Evolutionary conservation across 2,888 invertebrate species (phyloP), one percentile per base, ranked within the genome.

Genomic region (Deroplatys truncata): DNA sequence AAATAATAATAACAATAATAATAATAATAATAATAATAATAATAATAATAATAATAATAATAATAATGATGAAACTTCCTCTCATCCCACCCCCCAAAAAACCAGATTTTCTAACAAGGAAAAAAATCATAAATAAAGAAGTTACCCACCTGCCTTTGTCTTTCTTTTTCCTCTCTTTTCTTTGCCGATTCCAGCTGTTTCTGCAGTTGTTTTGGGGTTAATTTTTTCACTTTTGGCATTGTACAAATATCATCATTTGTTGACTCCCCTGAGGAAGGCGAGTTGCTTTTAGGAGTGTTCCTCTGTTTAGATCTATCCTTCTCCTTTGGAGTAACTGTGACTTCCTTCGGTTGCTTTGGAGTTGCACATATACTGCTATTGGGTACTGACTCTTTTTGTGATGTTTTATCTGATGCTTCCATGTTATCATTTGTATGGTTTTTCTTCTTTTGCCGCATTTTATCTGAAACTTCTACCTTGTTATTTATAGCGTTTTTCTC

Each of bases 101-200:
- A 3, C 0, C 10, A 13, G 2, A 2, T 13, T 43, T 43, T 43
- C 1, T 13, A 43, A 43, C 43, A 5, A 13, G 13, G 13, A 5
- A 2, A 31, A 31, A 31, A 31, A 31, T 2, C 2, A 43, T 72
- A 56, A 49, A 13, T 35, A 9, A 7, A 56, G 16, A 2, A 86
- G 9, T 31, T 9, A 10, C 28, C 92, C 93, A 94, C 93, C 92
- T 92, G 93, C 94, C 92, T 95, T 93, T 92, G 91, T 91, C 93
- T 94, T 91, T 95, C 94, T 89, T 93, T 94, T 91, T 95, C 95
- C 91, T 95, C 95, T 84, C 93, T 94, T 92, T 94, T 95, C 92
- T 95, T 95, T 10, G 94, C 94, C 28, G 94, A 94, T 92, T 95
- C 95, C 85, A 95, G 90, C 92, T 94, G 95, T 92, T 95, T 96